Evolutionary conservation across 2,113 vertebrate species (phyloP).

Genomic region (Cyphomyrus discorhynchus): DNA sequence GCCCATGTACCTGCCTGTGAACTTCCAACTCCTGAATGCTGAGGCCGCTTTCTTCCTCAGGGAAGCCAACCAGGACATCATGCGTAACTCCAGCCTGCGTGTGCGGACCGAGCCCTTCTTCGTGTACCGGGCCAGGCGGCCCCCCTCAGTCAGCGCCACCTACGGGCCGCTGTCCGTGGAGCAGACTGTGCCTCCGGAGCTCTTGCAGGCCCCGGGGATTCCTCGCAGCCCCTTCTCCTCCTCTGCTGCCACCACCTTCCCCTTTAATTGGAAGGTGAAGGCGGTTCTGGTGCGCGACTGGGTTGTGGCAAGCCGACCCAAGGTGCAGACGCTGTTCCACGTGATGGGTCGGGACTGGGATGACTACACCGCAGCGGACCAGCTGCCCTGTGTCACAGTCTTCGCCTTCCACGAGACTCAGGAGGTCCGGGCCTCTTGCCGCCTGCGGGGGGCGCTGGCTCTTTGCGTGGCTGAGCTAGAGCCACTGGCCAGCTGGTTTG

Average conservation of each 20-base stretch:
- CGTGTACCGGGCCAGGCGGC: slow-evolving; percentile 68
- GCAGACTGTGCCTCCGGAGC: slow-evolving; percentile 70
- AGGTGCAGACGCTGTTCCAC: slow-evolving; percentile 84
- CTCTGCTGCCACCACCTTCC: slow-evolving; percentile 47
- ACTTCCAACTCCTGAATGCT: slow-evolving; percentile 67
- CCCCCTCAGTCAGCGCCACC: slow-evolving; percentile 72
- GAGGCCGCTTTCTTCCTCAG: slow-evolving; percentile 81
- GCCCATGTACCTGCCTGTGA: slow-evolving; percentile 85
- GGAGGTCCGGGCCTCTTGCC: slow-evolving; percentile 77
- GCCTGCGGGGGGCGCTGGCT: slow-evolving; percentile 71
- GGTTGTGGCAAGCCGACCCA: slow-evolving; percentile 73
- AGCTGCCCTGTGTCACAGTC: slow-evolving; percentile 77
- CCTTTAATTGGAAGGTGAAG: slow-evolving; percentile 78
- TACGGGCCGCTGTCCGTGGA: slow-evolving; percentile 79
- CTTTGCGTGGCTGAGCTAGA: slow-evolving; percentile 82
- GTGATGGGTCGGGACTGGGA: slow-evolving; percentile 83
- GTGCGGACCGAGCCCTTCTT: slow-evolving; percentile 80
- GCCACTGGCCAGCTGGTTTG: slow-evolving; percentile 78
- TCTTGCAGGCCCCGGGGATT: slow-evolving; percentile 55
- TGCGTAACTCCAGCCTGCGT: slow-evolving; percentile 83
- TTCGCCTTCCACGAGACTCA: slow-evolving; percentile 86
- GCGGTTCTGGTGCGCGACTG: slow-evolving; percentile 71
- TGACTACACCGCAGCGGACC: slow-evolving; percentile 59
- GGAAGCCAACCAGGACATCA: slow-evolving; percentile 74
- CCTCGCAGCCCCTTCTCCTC: slow-evolving; percentile 49